phyloP scores from a whole-genome alignment of 2,113 vertebrate species.

The Oceanodroma tethys region DNA sequence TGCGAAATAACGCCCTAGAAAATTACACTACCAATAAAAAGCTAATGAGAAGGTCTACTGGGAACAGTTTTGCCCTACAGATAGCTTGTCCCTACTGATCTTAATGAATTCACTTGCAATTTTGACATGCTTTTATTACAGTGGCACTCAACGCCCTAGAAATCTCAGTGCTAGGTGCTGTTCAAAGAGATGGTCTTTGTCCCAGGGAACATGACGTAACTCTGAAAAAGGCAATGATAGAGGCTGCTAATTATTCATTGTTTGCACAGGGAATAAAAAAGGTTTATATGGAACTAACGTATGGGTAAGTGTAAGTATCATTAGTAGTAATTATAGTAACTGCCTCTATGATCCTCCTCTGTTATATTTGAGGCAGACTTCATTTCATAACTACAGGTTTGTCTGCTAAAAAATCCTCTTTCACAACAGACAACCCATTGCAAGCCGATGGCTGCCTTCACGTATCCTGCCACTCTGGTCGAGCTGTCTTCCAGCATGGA shows the following conservation, averaged over 20 bases:
- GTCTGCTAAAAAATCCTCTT: conserved; percentile 33
- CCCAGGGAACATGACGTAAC: not conserved
- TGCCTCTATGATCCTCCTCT: conserved; percentile 42
- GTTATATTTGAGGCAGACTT: conserved; percentile 13
- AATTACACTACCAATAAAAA: not conserved
- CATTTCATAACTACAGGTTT: conserved; percentile 25
- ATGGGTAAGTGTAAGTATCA: conserved; percentile 12
- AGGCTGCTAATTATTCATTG: conserved; percentile 30
- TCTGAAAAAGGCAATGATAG: not conserved
- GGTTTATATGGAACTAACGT: not conserved
- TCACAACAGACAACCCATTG: not conserved
- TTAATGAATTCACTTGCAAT: not conserved
- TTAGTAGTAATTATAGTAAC: conserved; percentile 34
- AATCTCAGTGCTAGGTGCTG: not conserved
- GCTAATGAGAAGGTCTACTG: not conserved
- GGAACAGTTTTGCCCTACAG: conserved; percentile 5
- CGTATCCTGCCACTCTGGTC: accelerated
- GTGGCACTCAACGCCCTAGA: not conserved
- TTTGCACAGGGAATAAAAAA: conserved; percentile 15
- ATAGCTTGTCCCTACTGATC: not conserved
- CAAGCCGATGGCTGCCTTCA: not conserved
- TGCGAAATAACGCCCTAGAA: not conserved
- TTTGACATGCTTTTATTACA: not conserved
- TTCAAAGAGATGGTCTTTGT: conserved; percentile 15
- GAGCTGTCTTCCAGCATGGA: not conserved